Base-by-base conservation (phyloP, 2,113 vertebrate species). In the Bucco capensis region DNA sequence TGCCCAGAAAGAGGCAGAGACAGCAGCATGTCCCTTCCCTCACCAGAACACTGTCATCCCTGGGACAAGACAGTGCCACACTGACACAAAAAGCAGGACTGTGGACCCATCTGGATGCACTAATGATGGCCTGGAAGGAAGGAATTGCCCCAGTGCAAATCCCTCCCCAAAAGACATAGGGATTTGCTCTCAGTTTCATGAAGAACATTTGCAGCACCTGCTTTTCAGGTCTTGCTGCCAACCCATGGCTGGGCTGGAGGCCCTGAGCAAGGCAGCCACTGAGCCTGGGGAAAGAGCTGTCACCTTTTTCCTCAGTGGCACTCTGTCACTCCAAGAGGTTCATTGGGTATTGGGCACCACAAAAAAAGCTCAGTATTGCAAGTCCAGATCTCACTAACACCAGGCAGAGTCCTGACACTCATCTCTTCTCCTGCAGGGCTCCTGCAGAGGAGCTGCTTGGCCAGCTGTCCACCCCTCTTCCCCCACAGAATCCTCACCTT, bases 401-500 rank as follows among this genome's bases (percentile, higher is more conserved):
- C 18, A 54, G 57, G 23, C 61, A 80, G 25, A 4, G 24, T 42
- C 51, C 49, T 61, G 35, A 54, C 28, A 65, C 31, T n/a, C 27
- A 9, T 3, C 56, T 18, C 42, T 44, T 31, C 51, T 46, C 19
- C 72, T 19, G 23, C 28, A 47, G 30, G 18, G 49, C 66, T 71
- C 14, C 50, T 70, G 50, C 56, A 28, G 19, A 73, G 42, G 54
- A 75, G 62, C 49, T 54, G 33, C 57, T n/a, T 22, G 15, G 50
- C 15, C 56, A 62, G 1, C 2, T n/a, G 56, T 42, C 16, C 47
- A 54, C 60, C 69, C 27, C 33, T 23, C 33, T 9, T 27, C 4
- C 9, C 50, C 61, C 61, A 7, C 46, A 25, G 25, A 25, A 25
- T 64, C 37, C 98, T 97, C 94, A 99, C 99, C 99, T 97, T 99